Base-by-base conservation (phyloP, 2,113 vertebrate genomes). In the Bostrychus sinensis region DNA sequence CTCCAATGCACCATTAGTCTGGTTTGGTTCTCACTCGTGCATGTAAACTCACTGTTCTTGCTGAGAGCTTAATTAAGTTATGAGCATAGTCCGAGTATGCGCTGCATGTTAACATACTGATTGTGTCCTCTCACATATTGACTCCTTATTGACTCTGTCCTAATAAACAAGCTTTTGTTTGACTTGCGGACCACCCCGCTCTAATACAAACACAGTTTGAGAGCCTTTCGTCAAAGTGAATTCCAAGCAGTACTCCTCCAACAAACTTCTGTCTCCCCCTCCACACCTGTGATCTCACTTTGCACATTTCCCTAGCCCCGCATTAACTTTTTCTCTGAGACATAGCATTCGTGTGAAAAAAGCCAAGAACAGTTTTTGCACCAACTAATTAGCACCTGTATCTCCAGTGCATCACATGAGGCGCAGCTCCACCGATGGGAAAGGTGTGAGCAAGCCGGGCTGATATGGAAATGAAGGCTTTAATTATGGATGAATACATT, bases 401-500 rank as follows among this genome's bases (percentile, higher is more conserved):
- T 74, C 69, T 80, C 68, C 71, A 43, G 41, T 58, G 4, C 37
- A 13, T 73, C 64, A 62, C 54, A 41, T 62, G 66, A 81, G 48
- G 59, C 7, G 56, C 43, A 55, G 74, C 72, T 72, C 75, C 81
- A 65, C 53, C 55, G 48, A 70, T 14, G 2, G 54, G 38, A 73
- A 76, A 86, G 64, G 82, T 89, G 89, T 74, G 84, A 89, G 82
- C 72, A 55, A 67, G 81, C 62, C 16, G 57, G 20, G 69, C 80
- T 67, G 63, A 84, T 84, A 88, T 92, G 88, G 74, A 89, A 87
- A 91, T 86, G 66, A 65, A 60, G 63, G 17, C 60, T 84, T 91
- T 91, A 91, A 91, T 92, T 91, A 89, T 81, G 70, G 80, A 89
- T 79, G 83, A 88, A 87, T 81, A 81, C 76, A 80, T 89, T 86